Evolutionary conservation across 1,140 invertebrate genomes (phyloP).

Genomic region (Rhynchophorus ferrugineus): DNA sequence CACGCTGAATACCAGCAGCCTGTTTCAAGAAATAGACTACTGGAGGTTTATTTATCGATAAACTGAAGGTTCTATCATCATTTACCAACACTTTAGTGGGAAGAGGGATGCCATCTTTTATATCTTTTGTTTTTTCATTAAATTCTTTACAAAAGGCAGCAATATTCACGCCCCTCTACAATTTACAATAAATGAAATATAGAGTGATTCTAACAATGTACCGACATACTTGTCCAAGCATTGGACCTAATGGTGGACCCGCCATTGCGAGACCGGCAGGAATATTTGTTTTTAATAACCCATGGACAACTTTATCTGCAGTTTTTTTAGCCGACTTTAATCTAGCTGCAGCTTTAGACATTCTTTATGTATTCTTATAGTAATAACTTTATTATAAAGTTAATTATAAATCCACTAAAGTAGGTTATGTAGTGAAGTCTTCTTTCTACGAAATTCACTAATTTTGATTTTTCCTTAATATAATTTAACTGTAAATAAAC

Average conservation of each 20-base stretch:
- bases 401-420: too few relatives aligned
- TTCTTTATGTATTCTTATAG: constrained; percentile 41
- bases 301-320: constrained; percentile 66
- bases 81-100: constrained; percentile 77
- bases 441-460: too few relatives aligned
- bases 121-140: constrained; percentile 86
- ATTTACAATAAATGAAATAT: constrained; percentile 20
- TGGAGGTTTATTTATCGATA: constrained; percentile 80
- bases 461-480: too few relatives aligned
- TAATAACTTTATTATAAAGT: too few relatives aligned
- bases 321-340: constrained; percentile 57
- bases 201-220: neutral
- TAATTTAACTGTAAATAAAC: too few relatives aligned
- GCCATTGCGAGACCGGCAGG: constrained; percentile 79
- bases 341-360: constrained; percentile 63
- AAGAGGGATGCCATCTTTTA: constrained; percentile 87
- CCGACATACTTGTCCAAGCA: constrained; percentile 80
- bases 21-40: constrained; percentile 83
- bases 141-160: constrained; percentile 97
- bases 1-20: constrained; percentile 85
- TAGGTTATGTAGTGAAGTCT: too few relatives aligned
- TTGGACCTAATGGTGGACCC: constrained; percentile 84
- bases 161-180: constrained; percentile 90
- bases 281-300: constrained; percentile 68
- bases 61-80: constrained; percentile 78